Evolutionary conservation across 2,888 invertebrate genomes (phyloP).

Genomic region (Scaptodrosophila latifasciaeformis): DNA sequence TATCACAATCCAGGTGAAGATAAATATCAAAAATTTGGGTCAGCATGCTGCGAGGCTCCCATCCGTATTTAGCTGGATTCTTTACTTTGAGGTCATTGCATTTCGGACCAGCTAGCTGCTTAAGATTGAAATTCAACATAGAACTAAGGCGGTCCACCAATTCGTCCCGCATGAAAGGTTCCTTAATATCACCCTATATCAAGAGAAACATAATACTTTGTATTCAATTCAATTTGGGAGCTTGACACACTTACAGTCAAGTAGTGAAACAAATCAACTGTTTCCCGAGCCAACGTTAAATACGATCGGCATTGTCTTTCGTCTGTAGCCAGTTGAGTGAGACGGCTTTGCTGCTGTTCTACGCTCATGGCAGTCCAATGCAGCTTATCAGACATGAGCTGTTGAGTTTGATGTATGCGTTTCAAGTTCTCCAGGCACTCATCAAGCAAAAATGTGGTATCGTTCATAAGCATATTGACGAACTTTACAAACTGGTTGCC

Average conservation of each 20-base stretch:
- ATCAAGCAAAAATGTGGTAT: slow-evolving; percentile 96
- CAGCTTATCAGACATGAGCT: slow-evolving; percentile 81
- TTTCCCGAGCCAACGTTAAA: slow-evolving; percentile 92
- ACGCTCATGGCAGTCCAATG: slow-evolving; percentile 81
- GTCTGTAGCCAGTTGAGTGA: slow-evolving; percentile 87
- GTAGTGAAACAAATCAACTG: slow-evolving; percentile 98
- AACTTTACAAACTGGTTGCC: slow-evolving; percentile 97
- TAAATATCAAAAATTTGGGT: slow-evolving; percentile 97
- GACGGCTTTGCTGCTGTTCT: slow-evolving; percentile 84
- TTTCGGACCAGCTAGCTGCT: slow-evolving; percentile 96
- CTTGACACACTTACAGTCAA: slow-evolving; percentile 79
- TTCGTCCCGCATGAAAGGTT: slow-evolving; percentile 95
- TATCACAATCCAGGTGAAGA: slow-evolving; percentile 93
- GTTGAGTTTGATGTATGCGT: slow-evolving; percentile 87
- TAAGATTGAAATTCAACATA: slow-evolving; percentile 98
- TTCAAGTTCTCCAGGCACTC: slow-evolving; percentile 95
- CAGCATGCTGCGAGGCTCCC: slow-evolving; percentile 95
- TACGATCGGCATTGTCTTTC: slow-evolving; percentile 93
- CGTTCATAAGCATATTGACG: slow-evolving; percentile 97
- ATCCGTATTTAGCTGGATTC: slow-evolving; percentile 95
- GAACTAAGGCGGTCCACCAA: slow-evolving; percentile 95
- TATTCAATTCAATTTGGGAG: background rate
- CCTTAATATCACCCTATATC: slow-evolving; percentile 83
- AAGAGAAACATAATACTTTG: background rate
- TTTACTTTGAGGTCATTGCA: slow-evolving; percentile 95